Conservation (phyloP, 2,888 invertebrate species). For the Acanthopleura granulata region DNA sequence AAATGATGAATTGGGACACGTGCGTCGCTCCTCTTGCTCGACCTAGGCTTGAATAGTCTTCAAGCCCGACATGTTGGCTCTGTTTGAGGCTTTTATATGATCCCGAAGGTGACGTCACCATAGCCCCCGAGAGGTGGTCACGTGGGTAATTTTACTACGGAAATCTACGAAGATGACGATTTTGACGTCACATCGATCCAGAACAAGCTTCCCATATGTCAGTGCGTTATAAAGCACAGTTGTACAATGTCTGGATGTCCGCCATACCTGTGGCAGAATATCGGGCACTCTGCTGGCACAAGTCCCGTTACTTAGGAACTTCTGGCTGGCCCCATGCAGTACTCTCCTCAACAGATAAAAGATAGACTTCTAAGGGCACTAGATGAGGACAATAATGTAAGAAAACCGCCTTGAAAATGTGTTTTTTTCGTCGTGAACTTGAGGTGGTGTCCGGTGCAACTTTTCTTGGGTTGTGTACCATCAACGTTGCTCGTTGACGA, state of each 20-base stretch:
- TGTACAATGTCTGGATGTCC: conserved; percentile 71
- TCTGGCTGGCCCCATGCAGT: conserved; percentile 72
- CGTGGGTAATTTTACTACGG: conserved; percentile 18
- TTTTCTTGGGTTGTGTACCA: background rate
- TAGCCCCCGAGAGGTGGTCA: background rate
- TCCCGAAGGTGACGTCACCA: conserved; percentile 15
- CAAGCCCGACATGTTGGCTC: conserved; percentile 19
- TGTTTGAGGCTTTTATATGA: conserved; percentile 9
- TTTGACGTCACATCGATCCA: conserved; percentile 64
- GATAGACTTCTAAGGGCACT: conserved; percentile 96
- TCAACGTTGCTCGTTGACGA: conserved; percentile 15
- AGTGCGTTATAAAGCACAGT: conserved; percentile 49
- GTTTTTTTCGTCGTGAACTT: conserved; percentile 1
- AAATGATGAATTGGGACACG: background rate
- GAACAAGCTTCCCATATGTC: conserved; percentile 65
- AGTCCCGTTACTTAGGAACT: conserved; percentile 71
- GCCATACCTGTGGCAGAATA: conserved; percentile 73
- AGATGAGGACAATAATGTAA: conserved; percentile 98
- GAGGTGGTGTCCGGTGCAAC: background rate
- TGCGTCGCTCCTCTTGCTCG: background rate
- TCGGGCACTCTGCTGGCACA: conserved; percentile 70
- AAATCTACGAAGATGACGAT: conserved; percentile 17
- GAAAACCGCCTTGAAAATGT: conserved; percentile 68
- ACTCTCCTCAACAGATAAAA: conserved; percentile 82
- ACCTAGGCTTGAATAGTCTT: conserved; percentile 9